Percentiles rank a stretch among this genome's conserved stretches.
phyloP scores from a whole-genome alignment of 2,113 vertebrate genomes.

The Pelvicachromis taeniatus region DNA sequence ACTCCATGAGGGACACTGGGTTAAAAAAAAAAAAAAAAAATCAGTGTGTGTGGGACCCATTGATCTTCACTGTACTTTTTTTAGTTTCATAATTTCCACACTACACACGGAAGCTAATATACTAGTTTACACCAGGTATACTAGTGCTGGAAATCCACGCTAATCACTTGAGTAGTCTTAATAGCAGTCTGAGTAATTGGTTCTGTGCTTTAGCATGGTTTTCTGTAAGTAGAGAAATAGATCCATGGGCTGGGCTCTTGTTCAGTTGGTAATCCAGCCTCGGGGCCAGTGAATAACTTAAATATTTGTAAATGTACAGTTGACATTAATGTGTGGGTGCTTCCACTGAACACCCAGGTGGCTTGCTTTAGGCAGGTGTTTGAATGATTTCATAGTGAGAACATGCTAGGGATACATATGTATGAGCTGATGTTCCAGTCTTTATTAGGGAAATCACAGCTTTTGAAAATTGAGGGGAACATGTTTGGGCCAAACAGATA shows the following conservation, averaged over 20 bases:
- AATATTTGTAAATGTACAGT: neutral
- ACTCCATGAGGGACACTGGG: neutral
- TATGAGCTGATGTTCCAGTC: neutral
- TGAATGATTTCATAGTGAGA: neutral
- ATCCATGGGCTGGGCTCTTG: neutral
- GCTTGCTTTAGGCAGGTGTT: neutral
- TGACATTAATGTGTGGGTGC: neutral
- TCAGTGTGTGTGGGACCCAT: neutral
- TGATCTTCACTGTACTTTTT: neutral
- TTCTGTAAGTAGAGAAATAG: neutral
- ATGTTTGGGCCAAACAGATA: neutral
- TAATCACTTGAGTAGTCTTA: neutral
- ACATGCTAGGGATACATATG: neutral
- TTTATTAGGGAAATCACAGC: neutral
- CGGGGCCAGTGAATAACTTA: neutral
- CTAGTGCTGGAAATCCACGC: neutral
- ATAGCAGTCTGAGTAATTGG: neutral
- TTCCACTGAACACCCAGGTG: neutral
- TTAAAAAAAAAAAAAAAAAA: neutral
- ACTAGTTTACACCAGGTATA: too few relatives aligned
- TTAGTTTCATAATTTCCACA: neutral
- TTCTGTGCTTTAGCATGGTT: neutral
- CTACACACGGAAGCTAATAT: neutral
- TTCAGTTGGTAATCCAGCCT: neutral
- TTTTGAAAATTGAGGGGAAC: neutral